A percentile compares a stretch with the other conserved stretches of the same genome.
These are phyloP conservation scores for Dilophus febrilis DNA, from an alignment of 2,888 invertebrate species.

Conservation along the genomic window DNA sequence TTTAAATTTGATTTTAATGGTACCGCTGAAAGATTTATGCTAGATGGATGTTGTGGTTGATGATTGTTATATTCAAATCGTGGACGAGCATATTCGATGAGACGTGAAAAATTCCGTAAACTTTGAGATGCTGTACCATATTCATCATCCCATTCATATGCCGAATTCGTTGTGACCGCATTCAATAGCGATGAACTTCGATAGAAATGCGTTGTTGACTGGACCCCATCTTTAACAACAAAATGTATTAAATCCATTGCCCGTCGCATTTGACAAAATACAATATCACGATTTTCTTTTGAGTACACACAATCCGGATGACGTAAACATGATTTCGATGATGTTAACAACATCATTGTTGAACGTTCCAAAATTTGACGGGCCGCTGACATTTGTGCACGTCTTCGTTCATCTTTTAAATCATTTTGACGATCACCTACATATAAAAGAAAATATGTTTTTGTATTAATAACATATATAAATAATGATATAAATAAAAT, in stretches of 20 bases:
- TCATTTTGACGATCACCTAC: conserved; percentile 54
- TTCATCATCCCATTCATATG: conserved; percentile 40
- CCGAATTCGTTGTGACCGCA: conserved; percentile 10
- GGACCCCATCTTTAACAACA: conserved; percentile 91
- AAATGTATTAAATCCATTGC: conserved; percentile 96
- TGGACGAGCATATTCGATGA: conserved; percentile 48
- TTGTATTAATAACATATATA: no score
- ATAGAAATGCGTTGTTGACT: conserved; percentile 36
- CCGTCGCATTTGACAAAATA: conserved; percentile 93
- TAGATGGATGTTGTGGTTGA: no score
- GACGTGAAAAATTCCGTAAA: conserved; percentile 61
- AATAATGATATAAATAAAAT: no score
- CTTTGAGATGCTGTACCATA: conserved; percentile 57
- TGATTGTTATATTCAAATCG: conserved; percentile 12
- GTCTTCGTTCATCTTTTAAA: conserved; percentile 77
- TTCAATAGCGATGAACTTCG: conserved; percentile 14
- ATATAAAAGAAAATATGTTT: no score
- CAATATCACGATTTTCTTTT: conserved; percentile 89
- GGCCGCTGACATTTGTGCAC: conserved; percentile 93
- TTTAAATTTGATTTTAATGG: conserved; percentile 8
- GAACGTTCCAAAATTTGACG: conserved; percentile 88
- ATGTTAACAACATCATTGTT: conserved; percentile 90
- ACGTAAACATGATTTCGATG: conserved; percentile 88
- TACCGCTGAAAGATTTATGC: background rate
- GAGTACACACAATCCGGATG: conserved; percentile 90